Percentiles rank a stretch among this genome's conserved stretches.
Conservation (phyloP, 2,113 vertebrate genomes). For the Lagopus leucura region DNA sequence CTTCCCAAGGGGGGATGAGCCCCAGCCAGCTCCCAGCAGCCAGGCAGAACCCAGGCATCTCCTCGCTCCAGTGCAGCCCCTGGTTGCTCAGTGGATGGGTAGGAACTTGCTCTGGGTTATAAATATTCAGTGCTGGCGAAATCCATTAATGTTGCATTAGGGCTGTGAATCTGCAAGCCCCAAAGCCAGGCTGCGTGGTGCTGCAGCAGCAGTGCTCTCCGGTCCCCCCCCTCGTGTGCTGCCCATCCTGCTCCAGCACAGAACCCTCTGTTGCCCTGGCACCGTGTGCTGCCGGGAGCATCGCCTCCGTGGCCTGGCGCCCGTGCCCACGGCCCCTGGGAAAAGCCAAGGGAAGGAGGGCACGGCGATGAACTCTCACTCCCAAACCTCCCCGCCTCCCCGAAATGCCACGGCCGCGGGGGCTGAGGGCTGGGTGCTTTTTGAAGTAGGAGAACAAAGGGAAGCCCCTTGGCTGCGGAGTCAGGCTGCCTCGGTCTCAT, state of each 20-base stretch:
- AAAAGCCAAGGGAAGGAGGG: not conserved
- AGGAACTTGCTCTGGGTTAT: constrained; percentile 58
- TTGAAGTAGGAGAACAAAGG: not conserved
- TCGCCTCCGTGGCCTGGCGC: fast-evolving
- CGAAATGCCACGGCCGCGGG: not conserved
- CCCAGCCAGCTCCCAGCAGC: fast-evolving
- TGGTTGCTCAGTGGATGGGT: not conserved
- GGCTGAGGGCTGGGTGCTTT: not conserved
- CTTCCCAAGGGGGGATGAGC: not conserved
- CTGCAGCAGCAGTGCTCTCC: not conserved
- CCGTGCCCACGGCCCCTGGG: not conserved
- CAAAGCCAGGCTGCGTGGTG: constrained; percentile 39
- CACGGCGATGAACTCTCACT: not conserved
- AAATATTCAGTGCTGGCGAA: constrained; percentile 61
- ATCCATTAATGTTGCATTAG: constrained; percentile 71
- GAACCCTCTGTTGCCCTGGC: not conserved
- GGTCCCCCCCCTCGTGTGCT: not conserved
- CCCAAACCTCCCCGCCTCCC: not conserved
- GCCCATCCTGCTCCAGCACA: not conserved
- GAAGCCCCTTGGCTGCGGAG: not conserved
- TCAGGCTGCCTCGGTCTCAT: not conserved
- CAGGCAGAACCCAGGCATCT: not conserved
- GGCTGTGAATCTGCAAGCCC: constrained; percentile 64
- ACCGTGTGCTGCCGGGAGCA: not conserved
- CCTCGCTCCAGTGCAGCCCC: not conserved